Evolutionary conservation across 2,888 invertebrate species (phyloP).

Genomic region (Neoitamus cyanurus): DNA sequence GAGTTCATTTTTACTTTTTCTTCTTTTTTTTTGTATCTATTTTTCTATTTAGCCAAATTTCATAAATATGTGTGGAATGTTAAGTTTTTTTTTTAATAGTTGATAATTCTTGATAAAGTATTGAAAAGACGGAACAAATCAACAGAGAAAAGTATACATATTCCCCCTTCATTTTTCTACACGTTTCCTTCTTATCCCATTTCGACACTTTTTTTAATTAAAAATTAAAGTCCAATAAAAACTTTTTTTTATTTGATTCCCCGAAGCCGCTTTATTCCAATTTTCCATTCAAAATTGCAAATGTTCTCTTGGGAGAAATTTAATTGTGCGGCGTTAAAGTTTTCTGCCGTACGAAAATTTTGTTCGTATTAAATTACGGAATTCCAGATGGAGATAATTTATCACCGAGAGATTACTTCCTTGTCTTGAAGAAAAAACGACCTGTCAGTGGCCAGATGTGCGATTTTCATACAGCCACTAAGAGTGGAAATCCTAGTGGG

Average conservation of each 20-base stretch:
- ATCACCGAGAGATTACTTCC: neutral
- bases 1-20: no score
- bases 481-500: neutral
- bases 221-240: neutral
- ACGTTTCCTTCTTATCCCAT: no score
- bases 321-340: neutral
- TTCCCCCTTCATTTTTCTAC: no score
- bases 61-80: no score
- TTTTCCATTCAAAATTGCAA: neutral
- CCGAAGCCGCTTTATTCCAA: neutral
- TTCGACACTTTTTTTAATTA: no score
- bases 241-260: no score
- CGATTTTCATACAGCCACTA: neutral
- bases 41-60: no score
- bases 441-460: neutral
- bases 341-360: neutral
- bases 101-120: no score
- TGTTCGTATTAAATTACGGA: neutral
- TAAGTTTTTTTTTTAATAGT: no score
- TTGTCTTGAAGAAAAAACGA: neutral
- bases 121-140: no score
- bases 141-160: no score
- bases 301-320: neutral
- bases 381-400: neutral
- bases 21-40: no score